A percentile compares a stretch with the other conserved stretches of the same genome.
These are phyloP conservation scores for Melanotaenia nigrans DNA, from an alignment of 2,797 vertebrate species.

Conservation along the genomic window DNA sequence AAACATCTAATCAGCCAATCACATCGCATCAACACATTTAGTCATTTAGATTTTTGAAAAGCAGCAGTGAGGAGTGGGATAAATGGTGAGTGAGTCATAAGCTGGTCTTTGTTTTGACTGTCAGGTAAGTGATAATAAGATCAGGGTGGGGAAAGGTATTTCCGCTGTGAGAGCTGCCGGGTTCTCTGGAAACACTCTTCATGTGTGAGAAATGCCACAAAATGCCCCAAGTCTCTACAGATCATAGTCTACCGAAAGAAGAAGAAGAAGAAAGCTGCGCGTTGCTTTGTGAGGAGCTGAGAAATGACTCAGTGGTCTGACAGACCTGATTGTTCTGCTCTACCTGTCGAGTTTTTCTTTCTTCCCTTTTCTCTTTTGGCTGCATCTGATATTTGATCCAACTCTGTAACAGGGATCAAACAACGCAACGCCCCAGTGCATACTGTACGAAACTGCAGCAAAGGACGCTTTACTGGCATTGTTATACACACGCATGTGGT, in stretches of 20 bases:
- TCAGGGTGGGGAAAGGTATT: constrained; percentile 48
- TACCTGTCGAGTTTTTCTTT: not conserved
- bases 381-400: constrained; percentile 4
- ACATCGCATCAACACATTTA: too few relatives aligned
- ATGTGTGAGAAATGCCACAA: not conserved
- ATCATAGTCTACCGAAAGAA: not conserved
- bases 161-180: constrained; percentile 9
- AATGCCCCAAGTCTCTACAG: not conserved
- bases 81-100: constrained; percentile 21
- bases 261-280: too few relatives aligned
- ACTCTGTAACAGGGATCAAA: constrained; percentile 15
- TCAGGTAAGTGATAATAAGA: constrained; percentile 50
- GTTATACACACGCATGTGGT: constrained; percentile 4
- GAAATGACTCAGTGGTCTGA: not conserved
- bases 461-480: not conserved
- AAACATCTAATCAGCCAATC: too few relatives aligned
- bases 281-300: too few relatives aligned
- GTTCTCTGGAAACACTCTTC: constrained; percentile 29
- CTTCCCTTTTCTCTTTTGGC: not conserved
- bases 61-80: not conserved
- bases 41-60: too few relatives aligned
- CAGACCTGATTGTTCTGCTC: not conserved
- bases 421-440: not conserved
- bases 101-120: constrained; percentile 57
- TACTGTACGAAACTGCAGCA: not conserved